Conservation (phyloP, 2,888 invertebrate genomes). For the Listrodromus nycthemerus region DNA sequence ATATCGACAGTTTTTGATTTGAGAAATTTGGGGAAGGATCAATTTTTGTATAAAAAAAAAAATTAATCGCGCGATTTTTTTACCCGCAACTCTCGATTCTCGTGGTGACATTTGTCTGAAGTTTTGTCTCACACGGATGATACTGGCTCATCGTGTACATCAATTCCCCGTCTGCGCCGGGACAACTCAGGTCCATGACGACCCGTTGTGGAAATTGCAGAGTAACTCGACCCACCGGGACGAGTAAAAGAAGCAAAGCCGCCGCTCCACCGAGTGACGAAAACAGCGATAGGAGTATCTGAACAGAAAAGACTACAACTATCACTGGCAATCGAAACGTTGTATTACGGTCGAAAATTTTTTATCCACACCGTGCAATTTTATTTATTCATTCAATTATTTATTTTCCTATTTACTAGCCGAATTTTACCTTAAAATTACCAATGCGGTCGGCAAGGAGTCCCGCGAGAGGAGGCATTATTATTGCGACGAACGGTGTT, state of each 20-base stretch:
- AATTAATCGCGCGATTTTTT: slow-evolving; percentile 50
- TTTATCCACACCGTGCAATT: background rate
- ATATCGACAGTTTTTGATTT: no score
- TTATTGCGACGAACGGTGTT: slow-evolving; percentile 90
- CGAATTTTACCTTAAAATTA: slow-evolving; percentile 89
- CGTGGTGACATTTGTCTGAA: slow-evolving; percentile 73
- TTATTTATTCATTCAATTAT: no score
- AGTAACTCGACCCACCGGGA: slow-evolving; percentile 90
- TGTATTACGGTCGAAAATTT: background rate
- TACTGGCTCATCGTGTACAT: slow-evolving; percentile 77
- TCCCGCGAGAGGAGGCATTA: slow-evolving; percentile 92
- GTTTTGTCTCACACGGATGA: slow-evolving; percentile 78
- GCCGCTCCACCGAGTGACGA: slow-evolving; percentile 89
- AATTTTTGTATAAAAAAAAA: no score
- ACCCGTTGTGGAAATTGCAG: slow-evolving; percentile 88
- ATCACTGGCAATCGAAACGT: background rate
- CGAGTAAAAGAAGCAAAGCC: slow-evolving; percentile 88
- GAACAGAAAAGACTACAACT: slow-evolving; percentile 71
- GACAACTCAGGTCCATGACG: slow-evolving; percentile 87
- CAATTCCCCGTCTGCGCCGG: slow-evolving; percentile 70
- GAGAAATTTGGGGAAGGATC: no score
- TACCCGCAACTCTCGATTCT: slow-evolving; percentile 82
- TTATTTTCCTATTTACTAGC: background rate
- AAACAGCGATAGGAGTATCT: slow-evolving; percentile 89
- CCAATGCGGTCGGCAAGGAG: slow-evolving; percentile 92